phyloP scores from a whole-genome alignment of 2,888 invertebrate species.

The Flexamia atlantica region DNA sequence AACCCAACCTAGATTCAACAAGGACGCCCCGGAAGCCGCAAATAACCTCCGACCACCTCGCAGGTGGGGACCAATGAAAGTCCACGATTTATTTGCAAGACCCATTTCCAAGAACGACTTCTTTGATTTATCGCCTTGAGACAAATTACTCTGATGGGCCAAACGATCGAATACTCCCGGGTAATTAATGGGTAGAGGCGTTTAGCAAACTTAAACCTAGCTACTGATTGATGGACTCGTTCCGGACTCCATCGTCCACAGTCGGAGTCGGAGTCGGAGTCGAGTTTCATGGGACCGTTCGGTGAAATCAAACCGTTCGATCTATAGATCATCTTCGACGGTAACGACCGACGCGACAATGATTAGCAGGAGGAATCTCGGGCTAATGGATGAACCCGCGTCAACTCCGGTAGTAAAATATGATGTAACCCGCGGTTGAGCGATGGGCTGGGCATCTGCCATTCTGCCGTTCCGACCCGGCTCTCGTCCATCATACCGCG shows the following conservation, averaged over 20 bases:
- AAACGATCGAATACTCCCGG: conserved; percentile 38
- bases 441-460: conserved; percentile 32
- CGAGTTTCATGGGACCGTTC: conserved; percentile 11
- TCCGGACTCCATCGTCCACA: background rate
- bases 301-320: background rate
- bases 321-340: conserved; percentile 23
- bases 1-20: background rate
- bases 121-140: conserved; percentile 32
- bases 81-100: conserved; percentile 30
- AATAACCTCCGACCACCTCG: background rate
- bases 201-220: conserved; percentile 33
- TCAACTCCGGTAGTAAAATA: conserved; percentile 55
- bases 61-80: conserved; percentile 26
- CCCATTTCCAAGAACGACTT: background rate
- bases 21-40: background rate
- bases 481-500: conserved; percentile 22
- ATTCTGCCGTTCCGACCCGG: background rate
- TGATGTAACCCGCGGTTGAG: conserved; percentile 26
- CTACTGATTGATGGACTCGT: conserved; percentile 35
- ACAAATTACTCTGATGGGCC: conserved; percentile 43
- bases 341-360: conserved; percentile 17
- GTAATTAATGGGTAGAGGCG: conserved; percentile 38
- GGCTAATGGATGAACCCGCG: conserved; percentile 48
- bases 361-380: conserved; percentile 26
- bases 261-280: background rate